These are phyloP conservation scores for Pampus argenteus DNA, from an alignment of 2,797 vertebrate species.

Conservation along the genomic window DNA sequence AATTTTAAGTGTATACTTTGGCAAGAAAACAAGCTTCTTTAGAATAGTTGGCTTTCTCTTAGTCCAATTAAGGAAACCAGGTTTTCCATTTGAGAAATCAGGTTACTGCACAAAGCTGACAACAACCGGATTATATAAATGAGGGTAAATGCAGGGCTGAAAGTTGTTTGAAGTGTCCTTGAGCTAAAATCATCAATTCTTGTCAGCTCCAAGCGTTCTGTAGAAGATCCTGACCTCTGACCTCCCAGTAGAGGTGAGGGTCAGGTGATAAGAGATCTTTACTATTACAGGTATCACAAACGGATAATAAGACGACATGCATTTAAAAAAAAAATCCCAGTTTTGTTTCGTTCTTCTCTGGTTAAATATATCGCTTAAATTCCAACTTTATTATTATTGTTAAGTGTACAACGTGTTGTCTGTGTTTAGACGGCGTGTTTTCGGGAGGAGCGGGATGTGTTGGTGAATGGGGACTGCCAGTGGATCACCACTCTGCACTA, in stretches of 20 bases:
- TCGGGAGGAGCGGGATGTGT: constrained; percentile 96
- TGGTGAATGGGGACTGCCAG: constrained; percentile 97
- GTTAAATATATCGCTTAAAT: not conserved
- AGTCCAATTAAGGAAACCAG: not conserved
- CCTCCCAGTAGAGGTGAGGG: not conserved
- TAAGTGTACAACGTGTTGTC: not conserved
- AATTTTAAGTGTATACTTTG: not conserved
- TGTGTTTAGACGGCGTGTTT: constrained; percentile 94
- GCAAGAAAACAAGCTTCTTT: not conserved
- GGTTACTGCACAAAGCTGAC: not conserved
- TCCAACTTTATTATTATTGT: not conserved
- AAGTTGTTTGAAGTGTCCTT: constrained; percentile 2
- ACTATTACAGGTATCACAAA: not conserved
- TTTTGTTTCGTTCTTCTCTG: not conserved
- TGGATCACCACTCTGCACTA: constrained; percentile 99
- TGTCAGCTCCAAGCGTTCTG: not conserved
- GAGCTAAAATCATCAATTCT: not conserved
- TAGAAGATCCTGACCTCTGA: constrained; percentile 10
- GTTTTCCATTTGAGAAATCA: not conserved
- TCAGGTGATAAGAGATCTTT: not conserved
- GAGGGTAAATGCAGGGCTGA: not conserved
- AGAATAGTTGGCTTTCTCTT: not conserved
- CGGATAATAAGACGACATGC: not conserved
- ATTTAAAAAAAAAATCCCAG: not conserved
- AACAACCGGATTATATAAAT: not conserved